Conservation (phyloP, 2,888 invertebrate genomes). For the Xylota segnis region DNA sequence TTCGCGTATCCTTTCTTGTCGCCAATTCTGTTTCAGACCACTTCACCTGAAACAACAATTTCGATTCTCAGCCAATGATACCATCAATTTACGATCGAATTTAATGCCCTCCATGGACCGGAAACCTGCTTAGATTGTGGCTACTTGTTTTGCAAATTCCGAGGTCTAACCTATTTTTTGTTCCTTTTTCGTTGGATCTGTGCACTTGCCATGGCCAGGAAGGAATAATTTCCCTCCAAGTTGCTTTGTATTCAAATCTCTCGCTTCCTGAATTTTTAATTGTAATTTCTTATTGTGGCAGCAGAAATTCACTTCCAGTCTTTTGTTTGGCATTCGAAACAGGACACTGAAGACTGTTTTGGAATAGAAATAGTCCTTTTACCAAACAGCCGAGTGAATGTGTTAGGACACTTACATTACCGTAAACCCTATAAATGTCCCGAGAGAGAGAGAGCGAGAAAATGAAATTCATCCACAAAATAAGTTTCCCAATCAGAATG, state of each 20-base stretch:
- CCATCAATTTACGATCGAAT: constrained; percentile 33
- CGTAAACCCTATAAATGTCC: not conserved
- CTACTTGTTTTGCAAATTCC: constrained; percentile 36
- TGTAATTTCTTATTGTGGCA: constrained; percentile 24
- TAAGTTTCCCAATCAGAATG: constrained; percentile 44
- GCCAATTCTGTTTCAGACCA: not conserved
- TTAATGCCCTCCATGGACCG: constrained; percentile 21
- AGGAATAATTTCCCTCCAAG: constrained; percentile 1
- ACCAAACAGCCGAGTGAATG: not conserved
- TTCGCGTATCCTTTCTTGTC: constrained; percentile 2
- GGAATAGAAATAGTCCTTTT: constrained; percentile 41
- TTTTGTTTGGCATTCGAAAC: constrained; percentile 4
- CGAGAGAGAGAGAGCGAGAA: not conserved
- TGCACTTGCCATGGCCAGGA: not conserved
- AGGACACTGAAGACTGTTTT: constrained; percentile 7
- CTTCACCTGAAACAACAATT: constrained; percentile 7
- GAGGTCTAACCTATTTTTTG: not conserved
- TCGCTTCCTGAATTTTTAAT: constrained; percentile 52
- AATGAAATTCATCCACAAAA: constrained; percentile 38
- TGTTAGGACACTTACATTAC: not conserved
- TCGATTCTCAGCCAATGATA: constrained; percentile 23
- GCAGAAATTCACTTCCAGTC: not conserved
- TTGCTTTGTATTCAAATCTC: constrained; percentile 40
- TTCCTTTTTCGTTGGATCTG: not conserved
- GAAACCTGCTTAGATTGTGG: constrained; percentile 25